Percentiles rank a stretch among this genome's conserved stretches.
phyloP scores from a whole-genome alignment of 37 sponge, comb jelly and placozoan genomes.

The Oopsacas minuta region DNA sequence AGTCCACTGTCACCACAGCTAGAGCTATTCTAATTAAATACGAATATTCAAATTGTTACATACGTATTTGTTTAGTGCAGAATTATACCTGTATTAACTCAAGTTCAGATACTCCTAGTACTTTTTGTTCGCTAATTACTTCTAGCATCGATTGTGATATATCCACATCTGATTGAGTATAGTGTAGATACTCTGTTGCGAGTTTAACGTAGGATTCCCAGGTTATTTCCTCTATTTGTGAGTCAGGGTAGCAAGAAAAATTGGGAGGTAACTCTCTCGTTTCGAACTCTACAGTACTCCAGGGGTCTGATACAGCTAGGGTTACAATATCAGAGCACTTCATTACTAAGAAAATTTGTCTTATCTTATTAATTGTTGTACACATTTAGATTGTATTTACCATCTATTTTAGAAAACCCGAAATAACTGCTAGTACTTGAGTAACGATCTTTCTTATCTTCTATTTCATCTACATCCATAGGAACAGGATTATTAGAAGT shows the following conservation, averaged over 20 bases:
- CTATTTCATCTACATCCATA: not conserved
- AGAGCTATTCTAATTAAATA: not conserved
- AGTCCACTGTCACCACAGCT: not conserved
- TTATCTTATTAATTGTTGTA: not conserved
- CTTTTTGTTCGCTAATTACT: not conserved
- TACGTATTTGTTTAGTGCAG: not conserved
- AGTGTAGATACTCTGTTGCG: not conserved
- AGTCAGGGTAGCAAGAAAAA: not conserved
- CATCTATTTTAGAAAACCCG: not conserved
- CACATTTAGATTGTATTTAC: not conserved
- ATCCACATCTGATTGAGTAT: not conserved
- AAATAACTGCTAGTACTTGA: not conserved
- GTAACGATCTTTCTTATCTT: not conserved
- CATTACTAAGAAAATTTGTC: not conserved
- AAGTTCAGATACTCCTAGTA: not conserved
- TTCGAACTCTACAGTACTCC: not conserved
- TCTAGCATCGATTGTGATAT: not conserved
- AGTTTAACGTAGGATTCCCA: not conserved
- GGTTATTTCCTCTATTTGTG: not conserved
- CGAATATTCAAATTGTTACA: not conserved
- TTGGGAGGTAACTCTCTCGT: not conserved
- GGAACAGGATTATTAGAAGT: not conserved
- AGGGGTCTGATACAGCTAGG: not conserved
- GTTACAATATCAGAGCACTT: constrained; percentile 1
- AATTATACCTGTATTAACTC: not conserved